These are phyloP conservation scores for Psettodes erumei DNA, from an alignment of 2,113 vertebrate genomes.

Conservation along the genomic window DNA sequence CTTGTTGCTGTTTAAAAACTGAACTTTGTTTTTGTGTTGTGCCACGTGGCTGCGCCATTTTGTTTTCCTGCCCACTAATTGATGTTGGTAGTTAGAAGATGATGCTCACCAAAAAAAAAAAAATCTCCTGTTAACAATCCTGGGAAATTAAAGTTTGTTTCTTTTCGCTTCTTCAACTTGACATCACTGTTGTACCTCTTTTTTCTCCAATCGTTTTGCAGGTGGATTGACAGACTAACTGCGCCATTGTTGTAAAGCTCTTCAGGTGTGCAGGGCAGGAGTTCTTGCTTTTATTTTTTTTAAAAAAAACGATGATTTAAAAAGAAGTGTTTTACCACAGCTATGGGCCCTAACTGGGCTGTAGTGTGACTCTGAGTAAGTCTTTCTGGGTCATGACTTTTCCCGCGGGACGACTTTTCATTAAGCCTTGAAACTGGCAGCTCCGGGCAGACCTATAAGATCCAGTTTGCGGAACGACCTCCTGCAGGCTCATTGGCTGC, in stretches of 20 bases:
- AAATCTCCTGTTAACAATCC: conserved; percentile 42
- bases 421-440: conserved; percentile 17
- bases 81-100: neutral
- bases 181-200: conserved; percentile 3
- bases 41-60: conserved; percentile 3
- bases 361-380: conserved; percentile 4
- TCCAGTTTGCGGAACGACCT: conserved; percentile 16
- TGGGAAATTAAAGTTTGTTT: conserved; percentile 59
- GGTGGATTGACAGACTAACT: neutral
- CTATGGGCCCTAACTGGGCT: neutral
- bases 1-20: conserved; percentile 22
- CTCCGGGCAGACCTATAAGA: conserved; percentile 21
- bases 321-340: neutral
- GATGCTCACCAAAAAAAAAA: conserved; percentile 36
- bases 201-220: neutral
- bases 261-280: neutral
- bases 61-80: conserved; percentile 12
- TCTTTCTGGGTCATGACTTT: conserved; percentile 38
- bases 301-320: too few relatives aligned
- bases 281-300: neutral
- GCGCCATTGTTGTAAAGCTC: neutral
- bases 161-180: conserved; percentile 37
- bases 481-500: conserved; percentile 41
- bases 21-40: conserved; percentile 28
- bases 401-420: conserved; percentile 28